Conservation (phyloP, 64 coral and sea anemone species). For the Anthopleura sola region DNA sequence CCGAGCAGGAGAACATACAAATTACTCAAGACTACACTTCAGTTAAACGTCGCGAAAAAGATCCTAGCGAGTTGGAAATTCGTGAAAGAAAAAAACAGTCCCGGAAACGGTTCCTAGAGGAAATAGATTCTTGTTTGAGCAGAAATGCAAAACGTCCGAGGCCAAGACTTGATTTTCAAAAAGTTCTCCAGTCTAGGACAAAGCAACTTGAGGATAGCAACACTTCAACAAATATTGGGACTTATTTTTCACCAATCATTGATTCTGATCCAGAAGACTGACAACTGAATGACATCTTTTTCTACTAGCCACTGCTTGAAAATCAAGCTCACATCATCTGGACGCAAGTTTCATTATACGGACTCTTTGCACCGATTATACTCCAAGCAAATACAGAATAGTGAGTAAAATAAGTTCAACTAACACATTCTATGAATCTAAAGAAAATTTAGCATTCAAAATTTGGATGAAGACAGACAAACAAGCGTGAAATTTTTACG, state of each 20-base stretch:
- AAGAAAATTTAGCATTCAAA: not conserved
- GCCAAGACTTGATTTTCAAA: slow-evolving; percentile 52
- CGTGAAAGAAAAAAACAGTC: slow-evolving; percentile 4
- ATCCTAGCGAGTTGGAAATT: not conserved
- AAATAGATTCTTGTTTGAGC: slow-evolving; percentile 22
- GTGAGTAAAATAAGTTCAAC: not conserved
- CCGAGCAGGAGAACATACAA: slow-evolving; percentile 16
- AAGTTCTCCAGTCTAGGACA: slow-evolving; percentile 46
- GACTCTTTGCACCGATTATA: not conserved
- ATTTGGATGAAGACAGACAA: not conserved
- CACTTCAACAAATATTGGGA: not conserved
- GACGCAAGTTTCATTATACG: not conserved
- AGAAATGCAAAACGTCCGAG: slow-evolving; percentile 46
- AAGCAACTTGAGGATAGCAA: not conserved
- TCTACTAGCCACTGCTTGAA: not conserved
- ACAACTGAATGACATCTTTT: not conserved
- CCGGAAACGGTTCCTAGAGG: slow-evolving; percentile 51
- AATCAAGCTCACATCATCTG: not conserved
- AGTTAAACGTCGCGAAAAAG: not conserved
- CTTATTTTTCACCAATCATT: slow-evolving; percentile 15
- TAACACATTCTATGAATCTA: not conserved
- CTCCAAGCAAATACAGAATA: not conserved
- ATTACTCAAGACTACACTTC: not conserved
- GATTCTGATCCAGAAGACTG: slow-evolving; percentile 11
- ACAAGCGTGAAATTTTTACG: not conserved